These are phyloP conservation scores for Leptogaster cylindrica DNA, from an alignment of 2,888 invertebrate genomes.

Conservation along the genomic window DNA sequence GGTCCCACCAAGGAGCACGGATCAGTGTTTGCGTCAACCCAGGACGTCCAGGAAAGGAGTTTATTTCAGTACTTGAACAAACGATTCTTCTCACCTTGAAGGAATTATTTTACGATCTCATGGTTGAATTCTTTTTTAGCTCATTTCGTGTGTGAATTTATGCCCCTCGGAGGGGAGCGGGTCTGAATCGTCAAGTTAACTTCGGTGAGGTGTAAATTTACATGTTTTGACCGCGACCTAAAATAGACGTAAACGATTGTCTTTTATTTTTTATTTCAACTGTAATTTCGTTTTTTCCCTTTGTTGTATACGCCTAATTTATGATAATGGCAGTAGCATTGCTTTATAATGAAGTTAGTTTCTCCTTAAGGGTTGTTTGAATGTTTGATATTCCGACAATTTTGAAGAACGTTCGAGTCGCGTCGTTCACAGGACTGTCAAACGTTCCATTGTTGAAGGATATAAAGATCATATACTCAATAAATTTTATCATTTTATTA, in stretches of 20 bases:
- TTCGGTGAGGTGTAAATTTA: constrained; percentile 36
- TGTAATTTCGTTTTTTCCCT: not conserved
- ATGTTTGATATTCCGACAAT: too few species aligned
- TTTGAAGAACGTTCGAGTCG: too few species aligned
- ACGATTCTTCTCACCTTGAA: constrained; percentile 33
- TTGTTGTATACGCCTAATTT: constrained; percentile 30
- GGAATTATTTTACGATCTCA: constrained; percentile 35
- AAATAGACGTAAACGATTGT: constrained; percentile 29
- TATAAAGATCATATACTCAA: too few species aligned
- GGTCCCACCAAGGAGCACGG: constrained; percentile 1
- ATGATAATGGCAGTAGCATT: constrained; percentile 1
- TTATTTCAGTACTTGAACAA: constrained; percentile 20
- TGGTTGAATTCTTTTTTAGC: constrained; percentile 19
- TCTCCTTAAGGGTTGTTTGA: constrained; percentile 3
- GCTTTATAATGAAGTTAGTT: not conserved
- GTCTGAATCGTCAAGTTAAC: not conserved
- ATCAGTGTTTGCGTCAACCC: constrained; percentile 2
- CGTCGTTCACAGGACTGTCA: too few species aligned
- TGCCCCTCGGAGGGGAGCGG: not conserved
- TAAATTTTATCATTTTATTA: too few species aligned
- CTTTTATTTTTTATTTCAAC: constrained; percentile 10
- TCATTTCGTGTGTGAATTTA: constrained; percentile 29
- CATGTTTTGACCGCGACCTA: constrained; percentile 32
- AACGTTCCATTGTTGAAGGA: too few species aligned
- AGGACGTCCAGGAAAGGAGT: constrained; percentile 22